These are phyloP conservation scores for Philereme vetulata DNA, from an alignment of 2,888 invertebrate genomes.

Conservation along the genomic window DNA sequence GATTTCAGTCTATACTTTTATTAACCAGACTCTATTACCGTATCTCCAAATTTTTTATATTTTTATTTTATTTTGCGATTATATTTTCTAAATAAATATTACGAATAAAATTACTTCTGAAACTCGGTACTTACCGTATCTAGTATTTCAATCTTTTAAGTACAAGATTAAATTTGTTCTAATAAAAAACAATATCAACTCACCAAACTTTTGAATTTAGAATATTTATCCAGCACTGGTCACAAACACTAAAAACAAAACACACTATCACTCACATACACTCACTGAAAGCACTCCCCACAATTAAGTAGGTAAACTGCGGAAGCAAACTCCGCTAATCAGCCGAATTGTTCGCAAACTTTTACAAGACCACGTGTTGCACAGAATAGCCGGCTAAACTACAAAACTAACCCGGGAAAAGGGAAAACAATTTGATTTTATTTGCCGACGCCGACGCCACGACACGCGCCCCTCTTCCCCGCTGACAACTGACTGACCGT, in stretches of 20 bases:
- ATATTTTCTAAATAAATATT: too few relatives aligned
- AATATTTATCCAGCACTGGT: slow-evolving; percentile 49
- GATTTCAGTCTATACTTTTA: too few relatives aligned
- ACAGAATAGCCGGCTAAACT: slow-evolving; percentile 39
- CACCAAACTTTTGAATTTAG: slow-evolving; percentile 41
- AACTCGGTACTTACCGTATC: too few relatives aligned
- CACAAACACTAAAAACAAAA: slow-evolving; percentile 46
- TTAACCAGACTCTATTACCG: too few relatives aligned
- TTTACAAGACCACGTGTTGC: slow-evolving; percentile 68
- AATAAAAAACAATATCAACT: slow-evolving; percentile 31
- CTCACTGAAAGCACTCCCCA: slow-evolving; percentile 47
- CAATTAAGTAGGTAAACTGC: slow-evolving; percentile 47
- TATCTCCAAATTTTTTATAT: too few relatives aligned
- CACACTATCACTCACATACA: slow-evolving; percentile 53
- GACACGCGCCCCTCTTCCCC: slow-evolving; percentile 61
- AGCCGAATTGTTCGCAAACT: slow-evolving; percentile 62
- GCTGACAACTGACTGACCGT: slow-evolving; percentile 78
- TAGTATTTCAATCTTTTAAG: too few relatives aligned
- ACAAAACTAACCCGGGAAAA: slow-evolving; percentile 37
- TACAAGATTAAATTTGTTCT: too few relatives aligned
- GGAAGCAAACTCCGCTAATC: slow-evolving; percentile 57
- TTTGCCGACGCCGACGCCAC: slow-evolving; percentile 49
- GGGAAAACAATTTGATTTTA: slow-evolving; percentile 61
- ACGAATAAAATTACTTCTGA: too few relatives aligned
- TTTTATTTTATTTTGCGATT: too few relatives aligned